Evolutionary conservation across 2,888 invertebrate genomes (phyloP).

Genomic region (Amaurobius ferox): DNA sequence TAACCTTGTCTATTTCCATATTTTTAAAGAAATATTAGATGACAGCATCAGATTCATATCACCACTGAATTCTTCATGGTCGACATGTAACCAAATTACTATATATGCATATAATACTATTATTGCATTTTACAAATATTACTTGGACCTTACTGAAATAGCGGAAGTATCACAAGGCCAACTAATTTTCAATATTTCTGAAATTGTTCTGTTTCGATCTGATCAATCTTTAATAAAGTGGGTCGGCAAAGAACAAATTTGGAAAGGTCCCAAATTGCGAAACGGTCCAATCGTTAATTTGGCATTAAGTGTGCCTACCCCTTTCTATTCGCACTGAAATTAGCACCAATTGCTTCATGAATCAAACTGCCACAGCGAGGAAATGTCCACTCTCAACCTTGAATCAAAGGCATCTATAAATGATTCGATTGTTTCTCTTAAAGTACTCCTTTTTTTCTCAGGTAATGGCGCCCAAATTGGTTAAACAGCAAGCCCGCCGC

Average conservation of each 20-base stretch:
- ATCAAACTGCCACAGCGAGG: conserved; percentile 39
- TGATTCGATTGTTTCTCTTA: conserved; percentile 61
- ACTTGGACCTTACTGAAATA: not conserved
- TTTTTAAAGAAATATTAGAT: too few species aligned
- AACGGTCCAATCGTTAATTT: conserved; percentile 35
- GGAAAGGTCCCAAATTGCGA: conserved; percentile 29
- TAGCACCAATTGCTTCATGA: conserved; percentile 35
- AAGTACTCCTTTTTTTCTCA: conserved; percentile 33
- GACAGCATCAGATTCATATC: too few species aligned
- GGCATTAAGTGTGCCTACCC: conserved; percentile 28
- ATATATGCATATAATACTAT: too few species aligned
- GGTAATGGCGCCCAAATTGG: conserved; percentile 59
- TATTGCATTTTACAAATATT: too few species aligned
- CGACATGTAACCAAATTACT: too few species aligned
- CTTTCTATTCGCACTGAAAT: conserved; percentile 24
- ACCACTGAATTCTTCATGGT: too few species aligned
- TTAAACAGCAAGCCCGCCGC: conserved; percentile 25
- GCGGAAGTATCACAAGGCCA: not conserved
- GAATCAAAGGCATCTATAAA: conserved; percentile 51
- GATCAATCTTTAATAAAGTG: conserved; percentile 9
- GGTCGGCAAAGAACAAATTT: conserved; percentile 10
- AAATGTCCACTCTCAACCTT: conserved; percentile 47
- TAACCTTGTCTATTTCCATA: too few species aligned
- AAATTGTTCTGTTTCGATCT: not conserved
- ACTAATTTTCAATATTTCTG: not conserved